phyloP scores from a whole-genome alignment of 2,113 vertebrate genomes.

The Carettochelys insculpta region DNA sequence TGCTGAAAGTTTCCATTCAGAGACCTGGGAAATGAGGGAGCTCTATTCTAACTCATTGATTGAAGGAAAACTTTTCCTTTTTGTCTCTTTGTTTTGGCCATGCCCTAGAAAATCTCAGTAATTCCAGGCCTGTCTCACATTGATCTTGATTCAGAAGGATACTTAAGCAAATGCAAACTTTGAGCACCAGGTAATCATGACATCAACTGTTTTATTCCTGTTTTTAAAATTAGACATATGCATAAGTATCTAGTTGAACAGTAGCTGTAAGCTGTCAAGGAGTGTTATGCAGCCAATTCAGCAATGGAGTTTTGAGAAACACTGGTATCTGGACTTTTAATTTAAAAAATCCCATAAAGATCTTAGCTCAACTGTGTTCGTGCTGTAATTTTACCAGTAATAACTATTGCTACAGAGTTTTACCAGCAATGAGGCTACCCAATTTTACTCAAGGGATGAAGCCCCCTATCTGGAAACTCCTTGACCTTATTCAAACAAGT shows the following conservation, averaged over 20 bases:
- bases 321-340: background rate
- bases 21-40: background rate
- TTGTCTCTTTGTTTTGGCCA: background rate
- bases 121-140: background rate
- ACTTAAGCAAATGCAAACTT: background rate
- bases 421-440: background rate
- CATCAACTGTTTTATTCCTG: background rate
- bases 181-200: background rate
- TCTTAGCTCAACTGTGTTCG: accelerated
- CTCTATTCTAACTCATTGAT: background rate
- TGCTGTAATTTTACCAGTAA: background rate
- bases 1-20: background rate
- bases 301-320: background rate
- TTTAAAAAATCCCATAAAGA: background rate
- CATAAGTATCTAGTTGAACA: background rate
- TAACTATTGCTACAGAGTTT: background rate
- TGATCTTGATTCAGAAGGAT: background rate
- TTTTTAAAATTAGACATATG: background rate
- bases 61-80: background rate
- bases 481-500: background rate
- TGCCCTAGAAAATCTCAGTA: background rate
- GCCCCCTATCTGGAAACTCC: background rate
- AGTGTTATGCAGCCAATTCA: background rate
- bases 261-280: background rate
- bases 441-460: background rate